Base-by-base conservation (phyloP, 2,797 vertebrate species). In the Hylomyscus alleni region DNA sequence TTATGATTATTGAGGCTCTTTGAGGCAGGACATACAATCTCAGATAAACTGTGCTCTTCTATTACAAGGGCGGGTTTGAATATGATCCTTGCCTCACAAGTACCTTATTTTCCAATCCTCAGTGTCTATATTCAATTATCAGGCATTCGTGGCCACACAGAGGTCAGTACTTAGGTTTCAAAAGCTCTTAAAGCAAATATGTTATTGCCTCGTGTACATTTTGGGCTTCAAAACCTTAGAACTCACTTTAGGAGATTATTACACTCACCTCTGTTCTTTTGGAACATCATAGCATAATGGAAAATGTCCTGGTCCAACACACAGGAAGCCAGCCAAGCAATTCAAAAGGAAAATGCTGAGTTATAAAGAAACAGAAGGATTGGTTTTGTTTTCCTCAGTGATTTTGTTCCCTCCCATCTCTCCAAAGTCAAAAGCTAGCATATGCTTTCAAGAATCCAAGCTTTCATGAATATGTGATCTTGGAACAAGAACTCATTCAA, bases 401-500 rank as follows among this genome's bases (percentile, higher is more conserved):
- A 14, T 69, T 88, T 58, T 44, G 20, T 54, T 62, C 83, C 44
- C 4, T 40, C 14, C 62, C 52, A 14, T 87, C n/a, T 22, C 31
- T 91, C 58, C 93, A 44, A 1, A 78, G 95, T 96, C 95, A 94
- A 77, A 88, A 75, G 29, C 34, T 54, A 92, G 58, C 31, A 14
- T 22, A 44, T 19, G 5, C 95, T 97, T 69, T n/a, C 34, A 69
- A 37, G 34, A n/a, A 69, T 37, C 19, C 67, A 93, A 84, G 62
- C 96, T 95, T 94, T 90, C 69, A 67, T 87, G 40, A 96, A 93
- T 31, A 58, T 76, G 17, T 8, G 88, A 96, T 95, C 96, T 60
- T 20, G 24, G 97, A 96, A 60, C 67, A 97, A 98, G 97, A 98
- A 98, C 80, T 90, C 95, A 97, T 90, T 98, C 97, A 98, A 98